phyloP scores from a whole-genome alignment of 2,113 vertebrate species.

The Cavia aperea region DNA sequence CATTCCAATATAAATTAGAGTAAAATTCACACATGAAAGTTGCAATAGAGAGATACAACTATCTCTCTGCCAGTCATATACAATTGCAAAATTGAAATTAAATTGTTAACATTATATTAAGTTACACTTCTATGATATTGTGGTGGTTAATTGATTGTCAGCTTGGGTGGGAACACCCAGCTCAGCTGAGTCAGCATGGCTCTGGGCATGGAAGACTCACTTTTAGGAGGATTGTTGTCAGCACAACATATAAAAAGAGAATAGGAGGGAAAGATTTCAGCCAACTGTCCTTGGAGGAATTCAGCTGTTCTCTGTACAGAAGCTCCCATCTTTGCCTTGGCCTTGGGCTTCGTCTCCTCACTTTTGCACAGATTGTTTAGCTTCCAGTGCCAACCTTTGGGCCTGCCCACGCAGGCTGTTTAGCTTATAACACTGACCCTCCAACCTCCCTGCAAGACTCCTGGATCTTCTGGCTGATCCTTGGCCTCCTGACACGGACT shows the following conservation, averaged over 20 bases:
- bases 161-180: neutral
- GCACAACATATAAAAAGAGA: neutral
- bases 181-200: neutral
- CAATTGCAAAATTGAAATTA: slow-evolving; percentile 8
- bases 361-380: neutral
- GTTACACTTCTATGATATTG: neutral
- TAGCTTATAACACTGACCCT: neutral
- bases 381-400: neutral
- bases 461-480: neutral
- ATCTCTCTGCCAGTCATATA: neutral
- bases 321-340: neutral
- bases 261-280: neutral
- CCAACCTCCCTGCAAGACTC: neutral
- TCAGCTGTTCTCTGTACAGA: neutral
- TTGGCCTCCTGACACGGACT: neutral
- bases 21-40: slow-evolving; percentile 29
- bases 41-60: neutral
- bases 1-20: neutral
- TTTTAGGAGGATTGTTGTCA: neutral
- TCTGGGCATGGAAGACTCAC: neutral
- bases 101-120: neutral
- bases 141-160: neutral
- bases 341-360: neutral
- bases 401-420: neutral
- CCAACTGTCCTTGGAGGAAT: neutral